phyloP scores from a whole-genome alignment of 2,888 invertebrate genomes.

The Troilus luridus region DNA sequence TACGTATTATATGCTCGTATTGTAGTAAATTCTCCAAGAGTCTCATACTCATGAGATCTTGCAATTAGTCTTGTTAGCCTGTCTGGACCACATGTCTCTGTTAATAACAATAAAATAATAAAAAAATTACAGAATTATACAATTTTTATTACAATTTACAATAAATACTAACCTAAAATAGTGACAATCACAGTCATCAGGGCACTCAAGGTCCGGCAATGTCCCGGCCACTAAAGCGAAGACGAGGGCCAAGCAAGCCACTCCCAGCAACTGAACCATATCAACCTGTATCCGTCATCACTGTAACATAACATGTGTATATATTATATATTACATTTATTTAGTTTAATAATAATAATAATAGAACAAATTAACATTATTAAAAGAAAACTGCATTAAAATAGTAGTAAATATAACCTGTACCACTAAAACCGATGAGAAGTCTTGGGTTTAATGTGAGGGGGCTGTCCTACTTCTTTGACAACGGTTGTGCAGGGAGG shows the following conservation, averaged over 20 bases:
- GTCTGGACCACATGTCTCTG: no score
- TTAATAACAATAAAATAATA: neutral
- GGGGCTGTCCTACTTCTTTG: no score
- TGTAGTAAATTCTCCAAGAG: no score
- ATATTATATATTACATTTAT: neutral
- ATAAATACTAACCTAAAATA: conserved; percentile 67
- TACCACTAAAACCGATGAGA: no score
- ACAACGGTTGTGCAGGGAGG: no score
- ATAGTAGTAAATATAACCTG: no score
- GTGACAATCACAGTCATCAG: conserved; percentile 82
- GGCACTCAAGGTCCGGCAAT: conserved; percentile 73
- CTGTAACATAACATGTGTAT: conserved; percentile 49
- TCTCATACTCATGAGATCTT: no score
- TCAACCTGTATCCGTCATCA: conserved; percentile 58
- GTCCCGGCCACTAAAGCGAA: conserved; percentile 35
- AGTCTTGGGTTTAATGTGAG: no score
- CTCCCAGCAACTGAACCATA: conserved; percentile 40
- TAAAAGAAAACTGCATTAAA: no score
- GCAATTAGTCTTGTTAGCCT: no score
- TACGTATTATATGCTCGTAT: no score
- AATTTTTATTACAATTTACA: neutral
- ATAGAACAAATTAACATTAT: no score
- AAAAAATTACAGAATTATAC: neutral
- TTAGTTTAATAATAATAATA: neutral
- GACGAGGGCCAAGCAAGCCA: conserved; percentile 2